Base-by-base conservation (phyloP, 2,113 vertebrate species). In the Dasyurus viverrinus region DNA sequence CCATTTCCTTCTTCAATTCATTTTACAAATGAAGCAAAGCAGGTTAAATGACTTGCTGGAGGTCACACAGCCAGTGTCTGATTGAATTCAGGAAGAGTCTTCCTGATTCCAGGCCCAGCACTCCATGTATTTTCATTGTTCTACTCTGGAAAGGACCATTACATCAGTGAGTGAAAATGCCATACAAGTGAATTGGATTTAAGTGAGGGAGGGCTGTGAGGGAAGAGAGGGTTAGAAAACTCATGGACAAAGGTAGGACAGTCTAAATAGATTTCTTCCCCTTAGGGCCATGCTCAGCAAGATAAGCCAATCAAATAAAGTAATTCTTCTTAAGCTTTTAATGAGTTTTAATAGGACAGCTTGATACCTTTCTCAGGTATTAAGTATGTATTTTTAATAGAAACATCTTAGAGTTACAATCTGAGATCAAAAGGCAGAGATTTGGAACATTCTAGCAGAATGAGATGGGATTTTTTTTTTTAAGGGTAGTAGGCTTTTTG, bases 381-480 rank as follows among this genome's bases (percentile, higher is more conserved):
- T 53, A 96, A 92, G 14, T 36, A 22, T 30, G 93, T 46, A 57
- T 93, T 68, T 76, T 26, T 93, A 54, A 10, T 11, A 12, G 60
- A 22, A 92, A 16, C 55, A 90, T 97, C n/a, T 60, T 94, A 8
- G 53, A 60, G 25, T 53, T 16, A 27, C 26, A 30, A 46, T 94
- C 91, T 95, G 57, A 92, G 89, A 92, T 94, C 53, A n/a, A 93
- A 91, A 10, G 47, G 89, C 46, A 7, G 9, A 55, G 93, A 68
- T 60, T 76, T 92, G 8, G 91, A 12, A 54, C 2, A 91, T 27
- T 89, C 50, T 47, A 54, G 8, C 19, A 53, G 68, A 84, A 84
- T 23, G n/a, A 84, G 5, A 93, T n/a, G 93, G 47, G 36, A 92
- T 93, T 93, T 76, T 24, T 93, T 93, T 26, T 48, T 91, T 92